These are phyloP conservation scores for Antechinus flavipes DNA, from an alignment of 2,113 vertebrate species.

Conservation along the genomic window DNA sequence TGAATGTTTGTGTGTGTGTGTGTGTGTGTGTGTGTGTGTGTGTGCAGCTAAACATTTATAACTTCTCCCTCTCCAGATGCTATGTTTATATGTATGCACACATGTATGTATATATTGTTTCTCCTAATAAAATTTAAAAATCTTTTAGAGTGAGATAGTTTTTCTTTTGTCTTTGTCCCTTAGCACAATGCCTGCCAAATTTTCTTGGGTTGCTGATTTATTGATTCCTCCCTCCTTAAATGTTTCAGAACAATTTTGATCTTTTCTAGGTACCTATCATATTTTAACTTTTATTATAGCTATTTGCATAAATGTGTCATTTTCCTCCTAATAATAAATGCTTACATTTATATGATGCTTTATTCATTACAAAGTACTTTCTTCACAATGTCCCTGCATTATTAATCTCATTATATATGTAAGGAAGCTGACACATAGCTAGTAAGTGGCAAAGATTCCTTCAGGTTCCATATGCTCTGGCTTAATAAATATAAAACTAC, in stretches of 20 bases:
- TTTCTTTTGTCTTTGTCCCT: neutral
- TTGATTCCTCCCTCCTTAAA: neutral
- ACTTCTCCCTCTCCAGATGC: neutral
- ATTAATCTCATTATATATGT: neutral
- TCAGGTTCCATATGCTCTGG: neutral
- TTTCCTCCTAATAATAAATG: neutral
- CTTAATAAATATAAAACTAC: neutral
- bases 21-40: neutral
- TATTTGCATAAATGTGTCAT: neutral
- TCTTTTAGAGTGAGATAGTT: neutral
- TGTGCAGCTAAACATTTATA: neutral
- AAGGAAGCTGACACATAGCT: neutral
- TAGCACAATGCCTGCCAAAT: neutral
- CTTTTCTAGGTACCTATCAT: neutral
- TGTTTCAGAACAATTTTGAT: neutral
- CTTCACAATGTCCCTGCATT: neutral
- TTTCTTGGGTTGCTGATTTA: neutral
- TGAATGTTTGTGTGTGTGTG: neutral
- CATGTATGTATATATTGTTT: neutral
- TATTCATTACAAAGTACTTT: neutral
- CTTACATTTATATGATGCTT: neutral
- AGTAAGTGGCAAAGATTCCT: neutral
- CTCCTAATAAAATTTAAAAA: neutral
- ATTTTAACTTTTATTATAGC: neutral
- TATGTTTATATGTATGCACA: neutral